phyloP scores from a whole-genome alignment of 2,888 invertebrate species.

The Mythimna albipuncta region DNA sequence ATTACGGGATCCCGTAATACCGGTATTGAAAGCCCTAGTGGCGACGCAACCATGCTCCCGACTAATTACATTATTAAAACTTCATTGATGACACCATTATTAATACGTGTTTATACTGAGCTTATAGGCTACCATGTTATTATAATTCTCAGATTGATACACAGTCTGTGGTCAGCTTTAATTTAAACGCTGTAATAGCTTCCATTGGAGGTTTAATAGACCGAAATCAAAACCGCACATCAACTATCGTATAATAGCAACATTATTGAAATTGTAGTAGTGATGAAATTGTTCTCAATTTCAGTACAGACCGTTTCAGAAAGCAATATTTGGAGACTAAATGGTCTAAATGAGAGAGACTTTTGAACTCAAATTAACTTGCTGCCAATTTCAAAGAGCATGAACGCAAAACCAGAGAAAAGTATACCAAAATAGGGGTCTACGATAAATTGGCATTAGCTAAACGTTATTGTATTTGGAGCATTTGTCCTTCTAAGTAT shows the following conservation, averaged over 20 bases:
- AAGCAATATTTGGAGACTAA: slow-evolving; percentile 28
- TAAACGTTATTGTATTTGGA: slow-evolving; percentile 30
- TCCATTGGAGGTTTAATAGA: slow-evolving; percentile 29
- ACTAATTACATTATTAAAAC: slow-evolving; percentile 61
- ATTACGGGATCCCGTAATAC: too few relatives aligned
- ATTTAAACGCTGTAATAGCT: slow-evolving; percentile 27
- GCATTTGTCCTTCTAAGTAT: slow-evolving; percentile 23
- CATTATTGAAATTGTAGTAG: slow-evolving; percentile 20
- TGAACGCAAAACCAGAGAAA: slow-evolving; percentile 37
- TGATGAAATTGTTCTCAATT: slow-evolving; percentile 22
- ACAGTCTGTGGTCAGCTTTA: slow-evolving; percentile 17
- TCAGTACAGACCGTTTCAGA: slow-evolving; percentile 12
- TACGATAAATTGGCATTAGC: slow-evolving; percentile 33
- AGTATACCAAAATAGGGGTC: slow-evolving; percentile 41
- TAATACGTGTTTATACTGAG: slow-evolving; percentile 39
- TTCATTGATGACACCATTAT: slow-evolving; percentile 45
- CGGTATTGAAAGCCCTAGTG: too few relatives aligned
- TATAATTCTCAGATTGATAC: slow-evolving; percentile 20
- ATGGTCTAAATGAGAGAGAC: slow-evolving; percentile 30
- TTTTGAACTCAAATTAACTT: slow-evolving; percentile 36
- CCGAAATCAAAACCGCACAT: slow-evolving; percentile 17
- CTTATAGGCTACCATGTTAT: slow-evolving; percentile 5
- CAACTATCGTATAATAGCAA: slow-evolving; percentile 2
- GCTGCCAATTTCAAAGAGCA: slow-evolving; percentile 34
- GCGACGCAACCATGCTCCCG: slow-evolving; percentile 27